A percentile compares a stretch with the other conserved stretches of the same genome.
Evolutionary conservation across 2,888 invertebrate species (phyloP).

Genomic region (Papilio elwesi): DNA sequence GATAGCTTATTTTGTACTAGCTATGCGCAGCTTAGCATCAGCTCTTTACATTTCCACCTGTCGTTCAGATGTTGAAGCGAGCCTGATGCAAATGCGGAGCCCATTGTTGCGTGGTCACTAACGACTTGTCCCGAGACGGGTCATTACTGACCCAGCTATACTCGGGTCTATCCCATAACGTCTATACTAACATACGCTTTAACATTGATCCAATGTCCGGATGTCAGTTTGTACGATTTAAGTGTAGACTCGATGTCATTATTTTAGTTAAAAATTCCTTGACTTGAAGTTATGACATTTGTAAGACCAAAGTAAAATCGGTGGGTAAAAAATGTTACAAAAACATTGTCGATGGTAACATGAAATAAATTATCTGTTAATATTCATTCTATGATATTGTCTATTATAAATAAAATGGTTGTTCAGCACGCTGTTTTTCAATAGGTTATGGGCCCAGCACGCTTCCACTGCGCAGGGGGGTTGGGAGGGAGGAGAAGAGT

Average conservation of each 20-base stretch:
- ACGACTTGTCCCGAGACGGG: constrained; percentile 56
- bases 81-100: constrained; percentile 55
- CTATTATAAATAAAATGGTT: no score
- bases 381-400: no score
- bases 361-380: no score
- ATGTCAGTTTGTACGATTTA: constrained; percentile 24
- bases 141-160: constrained; percentile 52
- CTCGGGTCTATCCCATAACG: constrained; percentile 18
- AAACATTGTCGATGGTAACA: no score
- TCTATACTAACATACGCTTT: constrained; percentile 22
- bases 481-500: no score
- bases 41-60: constrained; percentile 51
- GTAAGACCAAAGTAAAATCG: neutral
- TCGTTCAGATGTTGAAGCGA: constrained; percentile 46
- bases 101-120: constrained; percentile 59
- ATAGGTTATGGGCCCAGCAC: constrained; percentile 94
- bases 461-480: constrained; percentile 94
- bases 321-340: neutral
- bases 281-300: neutral
- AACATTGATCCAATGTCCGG: constrained; percentile 8
- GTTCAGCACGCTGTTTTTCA: no score
- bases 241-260: neutral
- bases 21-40: constrained; percentile 43
- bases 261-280: neutral
- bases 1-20: neutral